Evolutionary conservation across 2,888 invertebrate genomes (phyloP), one percentile per base, ranked within the genome.

Genomic region (Stenchaetothrips biformis): DNA sequence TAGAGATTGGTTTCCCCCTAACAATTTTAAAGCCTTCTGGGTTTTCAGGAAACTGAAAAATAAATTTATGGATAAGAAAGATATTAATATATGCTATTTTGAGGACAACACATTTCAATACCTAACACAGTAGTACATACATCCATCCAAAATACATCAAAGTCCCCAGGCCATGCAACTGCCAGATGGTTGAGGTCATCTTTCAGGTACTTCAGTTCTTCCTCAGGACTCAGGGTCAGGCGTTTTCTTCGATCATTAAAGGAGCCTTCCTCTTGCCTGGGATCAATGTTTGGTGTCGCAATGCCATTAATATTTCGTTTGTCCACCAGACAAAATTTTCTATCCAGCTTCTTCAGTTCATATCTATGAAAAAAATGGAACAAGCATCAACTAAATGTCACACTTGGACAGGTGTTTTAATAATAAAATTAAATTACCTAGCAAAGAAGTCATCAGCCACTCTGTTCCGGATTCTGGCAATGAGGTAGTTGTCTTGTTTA

Each of bases 371-470:
- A 0, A n/a, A 48, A 80, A 67, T 67, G 80, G 48, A 25, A 81
- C 27, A 74, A 48, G 21, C 27, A 48, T 80, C 47, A 21, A 74
- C 2, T 7, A 27, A 79, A 79, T 25, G 25, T 74, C 11, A 59
- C 25, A 79, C 9, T 59, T 7, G 9, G 62, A 47, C 49, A n/a
- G 2, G 2, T 16, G 53, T 16, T 77, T 89, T 88, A 6, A 88
- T 85, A 83, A 79, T 37, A 37, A 53, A 53, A 53, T 53, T 53
- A 11, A 18, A 13, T 18, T 90, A 93, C 80, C 88, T 88, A 83
- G 87, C 87, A 77, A 92, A 87, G 84, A 90, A 94, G 83, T 89
- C 88, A 37, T 89, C 85, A 0, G 91, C 90, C 0, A 92, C 89
- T 13, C 87, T 84, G 0, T 86, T 85, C 49, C 90, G 86, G 25